Evolutionary conservation across 1,140 invertebrate species (phyloP), one percentile per base, ranked within the genome.

Genomic region (Theocolax elegans): DNA sequence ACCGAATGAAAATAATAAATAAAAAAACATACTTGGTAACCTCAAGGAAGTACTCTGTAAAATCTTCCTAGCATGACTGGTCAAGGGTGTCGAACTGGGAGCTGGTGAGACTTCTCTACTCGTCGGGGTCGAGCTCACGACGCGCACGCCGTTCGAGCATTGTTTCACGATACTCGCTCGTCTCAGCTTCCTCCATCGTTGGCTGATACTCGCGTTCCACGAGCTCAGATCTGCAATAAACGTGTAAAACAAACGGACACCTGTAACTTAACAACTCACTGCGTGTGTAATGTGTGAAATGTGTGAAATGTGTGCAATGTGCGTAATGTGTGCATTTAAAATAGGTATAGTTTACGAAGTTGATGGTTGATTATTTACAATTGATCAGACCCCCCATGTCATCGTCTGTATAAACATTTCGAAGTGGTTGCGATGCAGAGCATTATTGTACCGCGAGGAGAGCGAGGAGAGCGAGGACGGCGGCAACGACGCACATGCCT

Each of bases 151-250:
- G 79, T 78, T 87, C 42, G 72, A 25, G 10, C 15, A 29, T 4
- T 68, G 44, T 23, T 51, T 60, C 2, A 60, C 10, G 1, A 62
- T 23, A 21, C 35, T 68, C 3, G 56, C 31, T 64, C 91, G 85
- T 21, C 90, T 87, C 48, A 92, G 83, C 76, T 90, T 89, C 73
- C 91, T 85, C 91, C 91, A 92, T 86, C 91, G 87, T 80, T 92
- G 90, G 35, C 90, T 91, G 72, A 92, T 87, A 79, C 90, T 92
- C 72, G 91, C 90, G 79, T 92, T 92, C 90, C 90, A 91, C 75
- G 87, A 76, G 63, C 89, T 87, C 70, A 92, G 85, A 81, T 92
- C 91, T 92, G 87, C 64, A 89, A 90, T 48, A 76, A 79, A 17
- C 15, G 27, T 3, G 4, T 9, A 46, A 46, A 44, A n/a, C n/a